These are phyloP conservation scores for Ambastaia sidthimunki DNA, from an alignment of 2,797 vertebrate genomes.

Conservation along the genomic window DNA sequence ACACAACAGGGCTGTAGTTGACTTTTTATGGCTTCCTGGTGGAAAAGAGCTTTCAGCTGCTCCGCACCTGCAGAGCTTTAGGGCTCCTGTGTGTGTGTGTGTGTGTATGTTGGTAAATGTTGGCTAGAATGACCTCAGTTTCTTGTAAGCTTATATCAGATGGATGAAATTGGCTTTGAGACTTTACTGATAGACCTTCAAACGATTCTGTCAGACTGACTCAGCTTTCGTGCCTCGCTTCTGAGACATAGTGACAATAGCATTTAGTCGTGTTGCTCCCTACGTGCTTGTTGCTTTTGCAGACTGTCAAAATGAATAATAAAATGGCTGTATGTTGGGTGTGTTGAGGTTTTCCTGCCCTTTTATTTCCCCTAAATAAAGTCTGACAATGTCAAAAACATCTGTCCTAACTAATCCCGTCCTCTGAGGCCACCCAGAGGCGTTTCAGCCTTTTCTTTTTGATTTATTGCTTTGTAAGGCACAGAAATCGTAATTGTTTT, in stretches of 20 bases:
- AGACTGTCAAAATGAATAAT: constrained; percentile 66
- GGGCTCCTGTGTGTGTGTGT: constrained; percentile 34
- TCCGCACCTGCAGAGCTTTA: constrained; percentile 69
- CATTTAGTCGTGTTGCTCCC: constrained; percentile 11
- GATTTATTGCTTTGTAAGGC: constrained; percentile 59
- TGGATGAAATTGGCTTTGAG: constrained; percentile 6
- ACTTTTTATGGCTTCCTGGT: constrained; percentile 54
- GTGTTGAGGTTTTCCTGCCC: constrained; percentile 66
- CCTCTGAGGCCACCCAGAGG: constrained; percentile 44
- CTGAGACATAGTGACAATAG: constrained; percentile 14
- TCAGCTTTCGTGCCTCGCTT: constrained; percentile 13
- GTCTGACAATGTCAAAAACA: constrained; percentile 69
- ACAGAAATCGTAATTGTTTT: constrained; percentile 65
- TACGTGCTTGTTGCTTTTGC: constrained; percentile 45
- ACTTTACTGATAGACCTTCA: constrained; percentile 7
- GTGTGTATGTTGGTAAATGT: background rate
- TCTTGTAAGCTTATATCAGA: constrained; percentile 39
- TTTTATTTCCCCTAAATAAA: constrained; percentile 66
- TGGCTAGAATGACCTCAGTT: constrained; percentile 69
- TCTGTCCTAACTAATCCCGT: constrained; percentile 65
- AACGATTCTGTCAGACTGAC: constrained; percentile 11
- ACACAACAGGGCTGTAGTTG: constrained; percentile 53
- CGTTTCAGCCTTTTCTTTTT: constrained; percentile 41
- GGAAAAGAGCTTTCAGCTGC: constrained; percentile 66
- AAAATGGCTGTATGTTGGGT: constrained; percentile 63